phyloP scores from a whole-genome alignment of 2,888 invertebrate genomes.

The Orthosia gracilis region DNA sequence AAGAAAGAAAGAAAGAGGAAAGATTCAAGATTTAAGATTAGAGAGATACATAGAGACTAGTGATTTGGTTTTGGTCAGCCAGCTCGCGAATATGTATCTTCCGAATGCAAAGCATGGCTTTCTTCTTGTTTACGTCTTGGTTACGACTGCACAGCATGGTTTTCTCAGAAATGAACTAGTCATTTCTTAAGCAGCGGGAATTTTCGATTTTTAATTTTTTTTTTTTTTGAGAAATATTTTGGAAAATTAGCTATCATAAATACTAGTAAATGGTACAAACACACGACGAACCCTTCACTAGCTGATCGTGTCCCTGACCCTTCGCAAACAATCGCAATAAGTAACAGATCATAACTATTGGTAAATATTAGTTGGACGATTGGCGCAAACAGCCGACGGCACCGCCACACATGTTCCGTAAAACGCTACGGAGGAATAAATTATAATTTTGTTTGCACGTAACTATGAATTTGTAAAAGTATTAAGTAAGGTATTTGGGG shows the following conservation, averaged over 20 bases:
- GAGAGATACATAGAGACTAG: no score
- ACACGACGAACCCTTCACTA: neutral
- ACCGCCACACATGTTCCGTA: slow-evolving; percentile 40
- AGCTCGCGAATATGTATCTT: no score
- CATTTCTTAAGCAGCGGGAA: no score
- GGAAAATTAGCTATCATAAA: neutral
- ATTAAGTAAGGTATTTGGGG: neutral
- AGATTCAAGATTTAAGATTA: no score
- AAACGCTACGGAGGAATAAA: neutral
- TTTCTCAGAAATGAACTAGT: no score
- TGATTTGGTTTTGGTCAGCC: no score
- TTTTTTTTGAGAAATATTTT: neutral
- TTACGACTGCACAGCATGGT: no score
- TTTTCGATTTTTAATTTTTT: no score
- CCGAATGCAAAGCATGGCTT: no score
- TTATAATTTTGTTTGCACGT: slow-evolving; percentile 2
- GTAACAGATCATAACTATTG: slow-evolving; percentile 60
- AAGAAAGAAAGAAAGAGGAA: no score
- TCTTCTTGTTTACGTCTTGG: no score
- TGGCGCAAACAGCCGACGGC: slow-evolving; percentile 60
- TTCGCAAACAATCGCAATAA: neutral
- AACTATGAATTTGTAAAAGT: slow-evolving; percentile 3
- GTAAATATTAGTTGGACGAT: slow-evolving; percentile 72
- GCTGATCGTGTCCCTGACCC: neutral
- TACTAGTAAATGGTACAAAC: neutral